Percentiles rank a stretch among this genome's conserved stretches.
phyloP scores from a whole-genome alignment of 2,797 vertebrate genomes.

The Valencia hispanica region DNA sequence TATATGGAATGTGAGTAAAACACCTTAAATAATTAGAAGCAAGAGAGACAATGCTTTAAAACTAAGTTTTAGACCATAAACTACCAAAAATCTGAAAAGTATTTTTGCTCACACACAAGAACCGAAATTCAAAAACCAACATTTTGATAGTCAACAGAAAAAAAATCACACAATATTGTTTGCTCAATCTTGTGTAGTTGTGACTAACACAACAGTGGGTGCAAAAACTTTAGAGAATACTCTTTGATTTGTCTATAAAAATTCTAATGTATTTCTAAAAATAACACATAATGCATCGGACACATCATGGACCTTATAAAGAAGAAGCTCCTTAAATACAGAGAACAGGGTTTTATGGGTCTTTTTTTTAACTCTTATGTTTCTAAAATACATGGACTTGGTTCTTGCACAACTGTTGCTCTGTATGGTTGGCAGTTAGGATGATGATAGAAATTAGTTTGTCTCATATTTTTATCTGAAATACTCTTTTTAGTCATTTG shows the following conservation, averaged over 20 bases:
- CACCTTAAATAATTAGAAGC: background rate
- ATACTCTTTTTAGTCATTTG: too few species aligned
- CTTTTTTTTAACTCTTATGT: background rate
- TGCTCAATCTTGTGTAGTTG: background rate
- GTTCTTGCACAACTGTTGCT: background rate
- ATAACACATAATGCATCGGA: background rate
- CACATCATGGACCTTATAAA: background rate
- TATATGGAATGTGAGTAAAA: conserved; percentile 87
- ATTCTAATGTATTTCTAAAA: background rate
- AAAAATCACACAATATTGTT: too few species aligned
- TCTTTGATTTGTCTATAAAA: background rate
- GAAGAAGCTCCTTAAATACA: background rate
- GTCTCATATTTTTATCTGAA: too few species aligned
- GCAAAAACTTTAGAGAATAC: background rate
- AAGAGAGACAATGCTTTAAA: background rate
- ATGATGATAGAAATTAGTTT: too few species aligned
- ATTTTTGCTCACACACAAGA: background rate
- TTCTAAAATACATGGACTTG: background rate
- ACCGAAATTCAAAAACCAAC: background rate
- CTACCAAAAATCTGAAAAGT: background rate
- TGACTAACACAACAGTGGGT: too few species aligned
- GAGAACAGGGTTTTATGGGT: background rate
- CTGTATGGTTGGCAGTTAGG: conserved; percentile 1
- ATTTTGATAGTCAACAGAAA: background rate
- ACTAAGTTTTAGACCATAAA: background rate